These are phyloP conservation scores for Teleogryllus oceanicus DNA, from an alignment of 2,888 invertebrate species.

Conservation along the genomic window DNA sequence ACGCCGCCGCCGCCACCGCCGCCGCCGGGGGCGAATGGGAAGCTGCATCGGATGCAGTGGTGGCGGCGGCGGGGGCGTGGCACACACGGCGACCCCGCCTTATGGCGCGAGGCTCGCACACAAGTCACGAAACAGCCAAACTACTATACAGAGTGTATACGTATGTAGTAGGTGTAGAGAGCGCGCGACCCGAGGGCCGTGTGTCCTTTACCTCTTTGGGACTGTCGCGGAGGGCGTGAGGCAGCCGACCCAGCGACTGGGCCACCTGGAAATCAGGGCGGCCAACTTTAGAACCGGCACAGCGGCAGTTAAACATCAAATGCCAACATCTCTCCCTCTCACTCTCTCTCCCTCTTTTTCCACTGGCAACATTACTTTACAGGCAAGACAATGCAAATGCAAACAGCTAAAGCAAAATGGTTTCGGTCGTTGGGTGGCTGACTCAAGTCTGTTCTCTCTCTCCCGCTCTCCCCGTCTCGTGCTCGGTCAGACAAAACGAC, in stretches of 20 bases:
- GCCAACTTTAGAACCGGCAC: conserved; percentile 18
- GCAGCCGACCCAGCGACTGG: conserved; percentile 18
- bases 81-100: not conserved
- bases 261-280: conserved; percentile 18
- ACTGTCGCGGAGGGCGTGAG: conserved; percentile 18
- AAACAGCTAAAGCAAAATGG: not conserved
- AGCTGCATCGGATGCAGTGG: not conserved
- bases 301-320: not conserved
- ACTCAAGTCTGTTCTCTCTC: not conserved
- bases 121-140: conserved; percentile 4
- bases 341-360: not conserved
- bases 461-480: not conserved
- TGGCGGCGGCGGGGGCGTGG: not conserved
- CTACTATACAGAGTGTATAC: not conserved
- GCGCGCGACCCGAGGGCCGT: not conserved
- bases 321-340: not conserved
- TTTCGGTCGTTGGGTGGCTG: conserved; percentile 18
- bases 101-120: not conserved
- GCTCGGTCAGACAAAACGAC: too few species aligned
- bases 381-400: not conserved
- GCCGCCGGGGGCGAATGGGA: not conserved
- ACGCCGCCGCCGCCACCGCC: not conserved
- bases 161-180: not conserved
- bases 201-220: not conserved
- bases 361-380: not conserved